Conservation (phyloP, 2,113 vertebrate genomes). For the Cinclus cinclus region DNA sequence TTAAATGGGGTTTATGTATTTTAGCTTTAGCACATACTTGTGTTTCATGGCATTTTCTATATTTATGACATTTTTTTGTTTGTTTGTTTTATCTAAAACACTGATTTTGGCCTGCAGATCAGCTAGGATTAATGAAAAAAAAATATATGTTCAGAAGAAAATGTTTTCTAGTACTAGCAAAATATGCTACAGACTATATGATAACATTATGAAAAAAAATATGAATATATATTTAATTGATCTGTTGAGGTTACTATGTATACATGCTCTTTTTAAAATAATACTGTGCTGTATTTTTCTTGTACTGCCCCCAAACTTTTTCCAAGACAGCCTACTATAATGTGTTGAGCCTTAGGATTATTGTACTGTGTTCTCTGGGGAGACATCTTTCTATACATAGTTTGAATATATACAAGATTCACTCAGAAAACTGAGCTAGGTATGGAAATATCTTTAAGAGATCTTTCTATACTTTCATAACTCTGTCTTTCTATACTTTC, state of each 20-base stretch:
- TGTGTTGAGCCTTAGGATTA: neutral
- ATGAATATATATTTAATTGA: neutral
- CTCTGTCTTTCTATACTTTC: neutral
- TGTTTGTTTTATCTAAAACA: slow-evolving; percentile 22
- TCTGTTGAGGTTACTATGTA: neutral
- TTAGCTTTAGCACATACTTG: neutral
- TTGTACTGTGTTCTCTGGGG: neutral
- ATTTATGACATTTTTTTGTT: neutral
- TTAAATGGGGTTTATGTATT: neutral
- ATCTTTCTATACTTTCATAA: neutral
- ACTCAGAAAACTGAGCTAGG: neutral
- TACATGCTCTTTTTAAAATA: neutral
- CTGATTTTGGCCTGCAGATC: neutral
- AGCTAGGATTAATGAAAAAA: neutral
- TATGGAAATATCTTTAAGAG: neutral
- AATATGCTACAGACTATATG: neutral
- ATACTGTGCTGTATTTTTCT: neutral
- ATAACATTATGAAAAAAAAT: neutral
- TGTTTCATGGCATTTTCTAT: slow-evolving; percentile 2
- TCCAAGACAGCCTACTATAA: neutral
- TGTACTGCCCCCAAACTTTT: neutral
- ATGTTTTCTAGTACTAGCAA: neutral
- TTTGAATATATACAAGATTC: neutral
- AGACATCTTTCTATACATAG: neutral
- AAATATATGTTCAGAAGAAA: neutral